Evolutionary conservation across 2,888 invertebrate species (phyloP), one percentile per base, ranked within the genome.

Genomic region (Archips xylosteana): DNA sequence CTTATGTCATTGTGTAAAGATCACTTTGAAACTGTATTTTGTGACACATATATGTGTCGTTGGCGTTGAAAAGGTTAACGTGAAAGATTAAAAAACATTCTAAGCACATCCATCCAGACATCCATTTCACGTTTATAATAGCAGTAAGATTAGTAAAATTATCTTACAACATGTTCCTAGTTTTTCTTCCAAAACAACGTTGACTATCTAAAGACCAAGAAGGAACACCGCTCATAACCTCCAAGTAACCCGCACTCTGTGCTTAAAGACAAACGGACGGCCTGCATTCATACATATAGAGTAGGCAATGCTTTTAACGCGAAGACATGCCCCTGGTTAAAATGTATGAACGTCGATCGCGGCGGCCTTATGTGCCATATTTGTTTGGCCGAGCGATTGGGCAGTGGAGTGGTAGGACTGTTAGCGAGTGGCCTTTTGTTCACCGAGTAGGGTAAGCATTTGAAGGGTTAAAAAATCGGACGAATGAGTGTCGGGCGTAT

Each of bases 271-370:
- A 42, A 60, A 39, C 65, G 71, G 64, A 23, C 23, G 57, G 12
- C 77, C 75, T 74, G 76, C 74, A 79, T 92, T 86, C 92, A 94
- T 94, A 94, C 94, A 94, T 94, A 94, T 92, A 94, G 90, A 94
- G 83, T 76, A 94, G 94, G 86, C 93, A 94, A 94, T 94, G 91
- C 94, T 94, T 92, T 94, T 92, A 94, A 88, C 86, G 85, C 74
- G 71, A 85, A 90, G 91, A 92, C 92, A 92, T 74, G 78, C 76
- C 75, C 80, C 86, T 87, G 79, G 82, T 92, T 92, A 93, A 93
- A 93, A 94, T 94, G 92, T 90, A 94, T 94, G 92, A 92, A 89
- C 86, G 54, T 76, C 65, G 45, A 42, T 60, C 13, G 61, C n/a
- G 32, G 3, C 39, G 13, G 57, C 39, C 32, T 49, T 2, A 12